A percentile compares a stretch with the other conserved stretches of the same genome.
These are phyloP conservation scores for Rhyacophila evoluta DNA, from an alignment of 2,888 invertebrate genomes.

Conservation along the genomic window DNA sequence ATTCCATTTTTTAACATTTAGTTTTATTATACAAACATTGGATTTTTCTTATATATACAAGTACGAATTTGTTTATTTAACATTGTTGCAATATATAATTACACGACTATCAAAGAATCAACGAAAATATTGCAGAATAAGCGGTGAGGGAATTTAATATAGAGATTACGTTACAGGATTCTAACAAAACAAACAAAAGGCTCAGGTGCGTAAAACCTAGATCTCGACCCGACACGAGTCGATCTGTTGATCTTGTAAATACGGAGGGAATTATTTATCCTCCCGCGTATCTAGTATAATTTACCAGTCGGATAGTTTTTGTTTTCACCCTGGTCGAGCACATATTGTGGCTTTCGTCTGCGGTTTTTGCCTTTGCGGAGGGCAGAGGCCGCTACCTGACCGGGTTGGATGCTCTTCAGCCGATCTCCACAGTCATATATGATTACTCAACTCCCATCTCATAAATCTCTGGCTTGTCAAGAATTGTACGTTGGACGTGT, in stretches of 20 bases:
- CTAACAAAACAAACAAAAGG: background rate
- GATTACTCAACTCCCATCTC: background rate
- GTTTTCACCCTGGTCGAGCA: conserved; percentile 17
- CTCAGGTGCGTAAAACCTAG: background rate
- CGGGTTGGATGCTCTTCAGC: background rate
- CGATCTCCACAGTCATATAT: background rate
- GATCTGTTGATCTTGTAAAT: conserved; percentile 9
- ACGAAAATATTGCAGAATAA: background rate
- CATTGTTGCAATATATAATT: too few relatives aligned
- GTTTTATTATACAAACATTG: too few relatives aligned
- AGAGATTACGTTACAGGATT: background rate
- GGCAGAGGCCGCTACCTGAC: conserved; percentile 7
- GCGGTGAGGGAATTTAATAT: background rate
- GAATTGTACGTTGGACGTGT: background rate
- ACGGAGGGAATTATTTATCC: background rate
- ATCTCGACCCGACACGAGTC: background rate
- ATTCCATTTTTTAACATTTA: too few relatives aligned
- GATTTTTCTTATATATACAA: too few relatives aligned
- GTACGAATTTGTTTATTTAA: too few relatives aligned
- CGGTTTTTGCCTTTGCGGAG: background rate
- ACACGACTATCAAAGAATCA: too few relatives aligned
- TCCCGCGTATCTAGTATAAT: background rate
- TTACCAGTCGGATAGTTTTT: background rate
- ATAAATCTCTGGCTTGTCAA: background rate
- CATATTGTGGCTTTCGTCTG: conserved; percentile 12